phyloP scores from a whole-genome alignment of 2,888 invertebrate genomes.

The Copidosoma aretas region DNA sequence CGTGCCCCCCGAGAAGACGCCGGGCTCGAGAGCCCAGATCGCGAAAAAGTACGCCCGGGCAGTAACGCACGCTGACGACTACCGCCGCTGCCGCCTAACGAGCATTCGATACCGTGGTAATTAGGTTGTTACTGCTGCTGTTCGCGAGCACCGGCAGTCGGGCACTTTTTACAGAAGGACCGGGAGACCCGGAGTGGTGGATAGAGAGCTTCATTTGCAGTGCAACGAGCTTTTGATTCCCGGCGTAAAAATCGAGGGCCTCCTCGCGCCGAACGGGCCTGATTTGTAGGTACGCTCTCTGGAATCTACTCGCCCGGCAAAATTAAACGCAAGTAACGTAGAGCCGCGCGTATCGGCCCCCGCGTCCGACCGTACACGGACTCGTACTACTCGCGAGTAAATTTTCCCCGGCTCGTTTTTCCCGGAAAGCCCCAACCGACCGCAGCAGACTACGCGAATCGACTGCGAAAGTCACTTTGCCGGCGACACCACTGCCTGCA shows the following conservation, averaged over 20 bases:
- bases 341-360: too few species aligned
- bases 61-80: constrained; percentile 46
- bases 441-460: not conserved
- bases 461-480: not conserved
- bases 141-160: constrained; percentile 7
- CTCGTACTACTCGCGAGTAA: constrained; percentile 20
- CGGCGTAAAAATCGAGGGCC: constrained; percentile 36
- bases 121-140: constrained; percentile 41
- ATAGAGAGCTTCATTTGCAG: constrained; percentile 29
- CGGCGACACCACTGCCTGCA: too few species aligned
- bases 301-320: too few species aligned
- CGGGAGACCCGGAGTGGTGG: constrained; percentile 1
- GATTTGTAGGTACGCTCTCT: too few species aligned
- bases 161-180: not conserved
- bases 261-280: constrained; percentile 21
- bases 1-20: constrained; percentile 34
- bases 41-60: constrained; percentile 9
- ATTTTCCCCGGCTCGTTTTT: too few species aligned
- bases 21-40: not conserved
- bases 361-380: constrained; percentile 38
- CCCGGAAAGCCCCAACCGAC: too few species aligned
- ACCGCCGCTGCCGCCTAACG: constrained; percentile 50
- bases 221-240: constrained; percentile 40
- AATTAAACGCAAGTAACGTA: too few species aligned
- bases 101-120: constrained; percentile 51